phyloP scores from a whole-genome alignment of 2,888 invertebrate species.

The Drosophila parthenogenetica region DNA sequence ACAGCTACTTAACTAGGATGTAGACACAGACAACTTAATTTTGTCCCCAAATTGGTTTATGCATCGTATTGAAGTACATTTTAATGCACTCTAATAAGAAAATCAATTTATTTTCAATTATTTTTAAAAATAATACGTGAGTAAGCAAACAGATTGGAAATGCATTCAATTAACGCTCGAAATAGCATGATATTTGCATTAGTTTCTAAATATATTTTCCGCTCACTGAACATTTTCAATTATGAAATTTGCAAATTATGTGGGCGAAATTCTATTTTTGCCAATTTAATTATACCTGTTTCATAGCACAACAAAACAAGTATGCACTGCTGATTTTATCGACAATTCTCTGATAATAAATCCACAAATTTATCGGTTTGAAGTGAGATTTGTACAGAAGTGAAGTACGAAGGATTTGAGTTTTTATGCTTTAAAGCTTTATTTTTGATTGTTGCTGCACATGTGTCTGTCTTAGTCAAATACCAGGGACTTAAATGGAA shows the following conservation, averaged over 20 bases:
- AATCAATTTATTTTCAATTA: neutral
- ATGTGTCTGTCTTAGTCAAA: conserved; percentile 5
- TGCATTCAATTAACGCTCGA: conserved; percentile 9
- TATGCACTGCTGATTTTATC: neutral
- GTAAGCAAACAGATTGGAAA: neutral
- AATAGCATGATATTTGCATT: neutral
- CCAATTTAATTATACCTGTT: neutral
- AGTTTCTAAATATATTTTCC: neutral
- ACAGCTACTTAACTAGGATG: neutral
- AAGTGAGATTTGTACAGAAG: neutral
- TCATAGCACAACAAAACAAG: neutral
- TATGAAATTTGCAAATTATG: neutral
- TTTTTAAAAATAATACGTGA: neutral
- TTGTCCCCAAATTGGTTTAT: neutral
- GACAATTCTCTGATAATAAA: neutral
- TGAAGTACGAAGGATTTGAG: conserved; percentile 14
- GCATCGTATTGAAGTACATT: neutral
- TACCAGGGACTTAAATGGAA: conserved; percentile 9
- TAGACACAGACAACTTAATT: neutral
- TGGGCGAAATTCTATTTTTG: neutral
- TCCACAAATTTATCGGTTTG: neutral
- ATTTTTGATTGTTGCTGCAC: neutral
- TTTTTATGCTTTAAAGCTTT: conserved; percentile 1
- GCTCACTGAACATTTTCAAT: conserved; percentile 3
- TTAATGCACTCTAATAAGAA: neutral